These are phyloP conservation scores for Ptychochromis oligacanthus DNA, from an alignment of 2,113 vertebrate genomes.

Conservation along the genomic window DNA sequence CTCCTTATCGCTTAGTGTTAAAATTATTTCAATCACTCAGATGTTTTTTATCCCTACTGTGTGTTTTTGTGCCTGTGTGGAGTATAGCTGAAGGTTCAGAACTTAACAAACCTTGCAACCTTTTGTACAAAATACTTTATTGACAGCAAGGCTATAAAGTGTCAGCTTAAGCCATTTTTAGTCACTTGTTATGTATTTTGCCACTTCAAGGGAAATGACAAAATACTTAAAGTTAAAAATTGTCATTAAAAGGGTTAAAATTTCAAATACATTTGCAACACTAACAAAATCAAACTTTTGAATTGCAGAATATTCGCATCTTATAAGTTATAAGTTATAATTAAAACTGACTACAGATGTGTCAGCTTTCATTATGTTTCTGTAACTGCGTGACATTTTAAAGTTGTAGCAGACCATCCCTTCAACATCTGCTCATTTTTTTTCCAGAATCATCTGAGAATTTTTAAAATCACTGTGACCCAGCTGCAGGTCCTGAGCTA, in stretches of 20 bases:
- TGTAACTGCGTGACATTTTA: not conserved
- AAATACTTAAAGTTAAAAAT: not conserved
- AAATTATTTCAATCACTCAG: conserved; percentile 42
- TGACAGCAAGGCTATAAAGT: not conserved
- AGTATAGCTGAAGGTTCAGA: not conserved
- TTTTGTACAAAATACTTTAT: not conserved
- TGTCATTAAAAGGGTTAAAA: not conserved
- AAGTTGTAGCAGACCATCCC: not conserved
- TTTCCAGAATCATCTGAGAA: conserved; percentile 8
- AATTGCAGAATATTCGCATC: not conserved
- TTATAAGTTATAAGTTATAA: not conserved
- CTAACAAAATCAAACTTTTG: not conserved
- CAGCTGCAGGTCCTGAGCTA: conserved; percentile 25
- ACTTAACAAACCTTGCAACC: not conserved
- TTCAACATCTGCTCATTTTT: conserved; percentile 27
- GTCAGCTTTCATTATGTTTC: not conserved
- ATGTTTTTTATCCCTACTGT: conserved; percentile 7
- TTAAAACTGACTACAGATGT: not conserved
- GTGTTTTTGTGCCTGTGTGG: not conserved
- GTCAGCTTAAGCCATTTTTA: not conserved
- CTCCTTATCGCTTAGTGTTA: conserved; percentile 60
- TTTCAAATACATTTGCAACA: not conserved
- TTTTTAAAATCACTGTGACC: conserved; percentile 31
- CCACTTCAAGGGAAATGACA: not conserved
- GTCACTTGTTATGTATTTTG: not conserved